Percentiles rank a stretch among this genome's conserved stretches.
These are phyloP conservation scores for Phalanger gymnotis DNA, from an alignment of 2,797 vertebrate genomes.

Conservation along the genomic window DNA sequence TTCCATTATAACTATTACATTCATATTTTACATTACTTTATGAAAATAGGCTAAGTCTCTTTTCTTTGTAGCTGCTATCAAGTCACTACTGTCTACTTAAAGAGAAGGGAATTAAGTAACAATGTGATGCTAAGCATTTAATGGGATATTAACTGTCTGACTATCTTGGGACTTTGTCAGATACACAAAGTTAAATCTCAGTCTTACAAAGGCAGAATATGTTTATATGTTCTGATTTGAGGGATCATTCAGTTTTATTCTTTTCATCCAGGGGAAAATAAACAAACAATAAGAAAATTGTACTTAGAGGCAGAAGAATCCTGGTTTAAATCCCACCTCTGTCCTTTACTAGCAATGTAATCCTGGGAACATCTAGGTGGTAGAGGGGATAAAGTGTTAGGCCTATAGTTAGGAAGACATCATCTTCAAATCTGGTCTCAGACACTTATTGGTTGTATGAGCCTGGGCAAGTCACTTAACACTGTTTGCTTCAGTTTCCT, in stretches of 20 bases:
- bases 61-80: neutral
- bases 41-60: neutral
- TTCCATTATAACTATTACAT: neutral
- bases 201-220: neutral
- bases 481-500: no score
- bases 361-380: neutral
- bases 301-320: neutral
- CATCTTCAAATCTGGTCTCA: neutral
- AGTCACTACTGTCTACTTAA: neutral
- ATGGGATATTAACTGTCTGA: neutral
- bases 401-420: neutral
- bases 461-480: no score
- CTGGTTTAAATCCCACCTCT: neutral
- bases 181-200: neutral
- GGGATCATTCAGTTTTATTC: neutral
- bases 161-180: neutral
- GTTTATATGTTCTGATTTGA: neutral
- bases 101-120: neutral
- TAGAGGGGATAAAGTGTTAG: neutral
- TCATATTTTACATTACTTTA: neutral
- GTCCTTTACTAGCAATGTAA: neutral
- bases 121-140: neutral
- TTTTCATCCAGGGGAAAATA: accelerated
- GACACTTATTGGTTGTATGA: neutral
- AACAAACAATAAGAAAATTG: neutral